Evolutionary conservation across 2,888 invertebrate species (phyloP).

Genomic region (Corbicula japonica): DNA sequence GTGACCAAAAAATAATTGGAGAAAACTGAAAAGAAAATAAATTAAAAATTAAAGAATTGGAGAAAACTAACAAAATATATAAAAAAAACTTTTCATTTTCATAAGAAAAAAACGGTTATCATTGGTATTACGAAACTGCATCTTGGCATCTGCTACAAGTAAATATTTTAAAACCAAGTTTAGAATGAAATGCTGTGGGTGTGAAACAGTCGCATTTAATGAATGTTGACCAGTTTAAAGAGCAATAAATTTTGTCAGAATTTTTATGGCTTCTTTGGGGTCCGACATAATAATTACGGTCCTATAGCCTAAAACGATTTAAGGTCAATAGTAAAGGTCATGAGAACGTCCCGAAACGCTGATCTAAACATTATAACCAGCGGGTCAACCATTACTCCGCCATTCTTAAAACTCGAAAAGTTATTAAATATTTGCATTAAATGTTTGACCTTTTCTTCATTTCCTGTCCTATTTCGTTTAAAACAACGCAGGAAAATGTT

Average conservation of each 20-base stretch:
- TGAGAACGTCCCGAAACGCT: slow-evolving; percentile 55
- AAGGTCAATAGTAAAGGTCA: slow-evolving; percentile 58
- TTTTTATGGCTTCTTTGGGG: slow-evolving; percentile 30
- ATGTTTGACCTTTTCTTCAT: slow-evolving; percentile 24
- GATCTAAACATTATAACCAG: slow-evolving; percentile 21
- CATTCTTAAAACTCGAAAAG: slow-evolving; percentile 16
- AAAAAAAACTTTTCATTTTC: no score
- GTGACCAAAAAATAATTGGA: no score
- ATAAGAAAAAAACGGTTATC: no score
- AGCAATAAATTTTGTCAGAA: slow-evolving; percentile 46
- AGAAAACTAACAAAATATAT: no score
- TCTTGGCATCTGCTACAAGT: no score
- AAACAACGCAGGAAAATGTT: no score
- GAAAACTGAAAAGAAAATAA: no score
- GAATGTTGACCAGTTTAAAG: slow-evolving; percentile 22
- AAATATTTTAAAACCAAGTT: no score
- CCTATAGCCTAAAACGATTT: slow-evolving; percentile 21
- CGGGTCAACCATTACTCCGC: slow-evolving; percentile 3
- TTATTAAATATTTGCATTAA: slow-evolving; percentile 55
- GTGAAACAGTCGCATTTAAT: slow-evolving; percentile 17
- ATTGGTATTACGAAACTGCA: no score
- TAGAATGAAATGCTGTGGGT: no score
- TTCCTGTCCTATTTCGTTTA: no score
- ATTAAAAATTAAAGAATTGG: no score
- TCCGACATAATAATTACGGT: slow-evolving; percentile 44